phyloP scores from a whole-genome alignment of 2,888 invertebrate genomes.

The Leucozona laternaria region DNA sequence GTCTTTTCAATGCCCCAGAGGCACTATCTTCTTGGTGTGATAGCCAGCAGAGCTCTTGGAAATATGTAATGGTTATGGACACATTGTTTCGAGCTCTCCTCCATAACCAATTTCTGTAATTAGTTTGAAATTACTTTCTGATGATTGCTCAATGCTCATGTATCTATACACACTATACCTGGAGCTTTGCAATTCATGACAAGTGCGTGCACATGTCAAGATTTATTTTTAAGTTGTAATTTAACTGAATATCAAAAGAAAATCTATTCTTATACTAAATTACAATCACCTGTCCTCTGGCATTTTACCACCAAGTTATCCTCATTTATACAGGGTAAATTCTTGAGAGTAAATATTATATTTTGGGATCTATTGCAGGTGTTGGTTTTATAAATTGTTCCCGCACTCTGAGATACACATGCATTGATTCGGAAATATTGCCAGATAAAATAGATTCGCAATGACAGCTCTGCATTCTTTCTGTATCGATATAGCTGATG shows the following conservation, averaged over 20 bases:
- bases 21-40: conserved; percentile 49
- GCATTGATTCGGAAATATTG: neutral
- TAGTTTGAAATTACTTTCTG: conserved; percentile 73
- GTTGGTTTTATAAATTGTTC: neutral
- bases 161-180: conserved; percentile 74
- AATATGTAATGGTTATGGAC: conserved; percentile 69
- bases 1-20: conserved; percentile 15
- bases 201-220: conserved; percentile 82
- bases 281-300: conserved; percentile 42
- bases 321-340: neutral
- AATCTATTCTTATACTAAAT: conserved; percentile 8
- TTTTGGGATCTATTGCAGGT: conserved; percentile 26
- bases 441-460: neutral
- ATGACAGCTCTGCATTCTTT: neutral
- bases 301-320: conserved; percentile 73
- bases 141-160: conserved; percentile 76
- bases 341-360: neutral
- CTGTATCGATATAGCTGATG: neutral
- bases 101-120: conserved; percentile 69
- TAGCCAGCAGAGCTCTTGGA: conserved; percentile 29
- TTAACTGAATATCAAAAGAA: conserved; percentile 3
- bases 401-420: neutral
- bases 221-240: conserved; percentile 76
- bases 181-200: conserved; percentile 76
- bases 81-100: conserved; percentile 56